A percentile compares a stretch with the other conserved stretches of the same genome.
Conservation (phyloP, 2,888 invertebrate genomes). For the Acleris literana region DNA sequence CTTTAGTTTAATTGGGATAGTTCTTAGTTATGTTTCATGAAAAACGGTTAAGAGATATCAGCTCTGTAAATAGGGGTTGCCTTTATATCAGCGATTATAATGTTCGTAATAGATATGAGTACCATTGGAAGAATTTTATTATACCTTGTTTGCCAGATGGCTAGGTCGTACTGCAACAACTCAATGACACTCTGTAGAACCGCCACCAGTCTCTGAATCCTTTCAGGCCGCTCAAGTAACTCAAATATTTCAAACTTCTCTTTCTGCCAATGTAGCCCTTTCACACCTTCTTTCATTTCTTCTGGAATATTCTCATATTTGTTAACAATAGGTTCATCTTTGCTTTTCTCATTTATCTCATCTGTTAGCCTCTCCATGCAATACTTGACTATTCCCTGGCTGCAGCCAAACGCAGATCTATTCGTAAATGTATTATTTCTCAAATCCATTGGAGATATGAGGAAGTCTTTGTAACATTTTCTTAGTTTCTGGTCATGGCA, state of each 20-base stretch:
- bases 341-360: constrained; percentile 63
- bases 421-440: constrained; percentile 67
- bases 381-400: constrained; percentile 69
- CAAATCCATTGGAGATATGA: constrained; percentile 62
- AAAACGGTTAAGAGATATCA: no score
- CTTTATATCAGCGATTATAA: no score
- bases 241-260: constrained; percentile 73
- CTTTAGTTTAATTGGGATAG: no score
- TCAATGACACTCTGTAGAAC: constrained; percentile 78
- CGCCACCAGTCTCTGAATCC: constrained; percentile 78
- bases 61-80: no score
- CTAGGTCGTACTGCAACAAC: constrained; percentile 81
- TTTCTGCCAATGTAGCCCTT: constrained; percentile 71
- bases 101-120: no score
- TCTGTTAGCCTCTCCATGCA: constrained; percentile 69
- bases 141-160: constrained; percentile 81
- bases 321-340: constrained; percentile 64
- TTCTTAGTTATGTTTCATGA: no score
- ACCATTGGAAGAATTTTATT: no score
- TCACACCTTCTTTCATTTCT: constrained; percentile 64
- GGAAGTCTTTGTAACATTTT: constrained; percentile 64
- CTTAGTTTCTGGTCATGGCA: constrained; percentile 59
- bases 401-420: constrained; percentile 56
- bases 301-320: constrained; percentile 62
- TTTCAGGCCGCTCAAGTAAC: constrained; percentile 60